Evolutionary conservation across 2,888 invertebrate species (phyloP).

Genomic region (Troides oblongomaculatus): DNA sequence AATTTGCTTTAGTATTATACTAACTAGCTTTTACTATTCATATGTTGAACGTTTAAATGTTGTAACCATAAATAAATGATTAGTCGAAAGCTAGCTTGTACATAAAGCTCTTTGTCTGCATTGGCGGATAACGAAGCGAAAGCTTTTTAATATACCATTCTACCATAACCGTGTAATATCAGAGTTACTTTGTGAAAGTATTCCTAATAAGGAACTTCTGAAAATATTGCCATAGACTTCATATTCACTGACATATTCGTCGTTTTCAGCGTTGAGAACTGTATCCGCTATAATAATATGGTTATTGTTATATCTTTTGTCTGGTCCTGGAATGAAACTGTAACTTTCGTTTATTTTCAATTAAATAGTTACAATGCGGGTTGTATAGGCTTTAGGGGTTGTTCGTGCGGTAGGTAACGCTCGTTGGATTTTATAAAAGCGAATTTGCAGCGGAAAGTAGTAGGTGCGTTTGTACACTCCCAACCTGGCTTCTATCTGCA

Average conservation of each 20-base stretch:
- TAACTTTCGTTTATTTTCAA: conserved; percentile 27
- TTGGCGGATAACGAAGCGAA: too few species aligned
- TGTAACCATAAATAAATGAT: too few species aligned
- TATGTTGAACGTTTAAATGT: too few species aligned
- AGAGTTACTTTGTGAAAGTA: too few species aligned
- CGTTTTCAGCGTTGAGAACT: conserved; percentile 69
- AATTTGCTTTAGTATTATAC: too few species aligned
- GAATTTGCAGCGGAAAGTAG: conserved; percentile 35
- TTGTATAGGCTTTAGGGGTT: conserved; percentile 27
- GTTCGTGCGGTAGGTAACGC: conserved; percentile 24
- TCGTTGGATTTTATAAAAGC: conserved; percentile 46
- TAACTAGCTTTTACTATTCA: too few species aligned
- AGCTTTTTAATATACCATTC: too few species aligned
- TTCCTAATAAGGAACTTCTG: too few species aligned
- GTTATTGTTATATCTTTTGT: conserved; percentile 66
- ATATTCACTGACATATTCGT: conserved; percentile 46
- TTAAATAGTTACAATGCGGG: conserved; percentile 30
- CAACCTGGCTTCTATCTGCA: conserved; percentile 80
- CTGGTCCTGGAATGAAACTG: conserved; percentile 36
- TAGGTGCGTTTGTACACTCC: conserved; percentile 69
- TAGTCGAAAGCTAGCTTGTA: too few species aligned
- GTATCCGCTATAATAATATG: conserved; percentile 70
- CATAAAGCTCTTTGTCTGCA: too few species aligned
- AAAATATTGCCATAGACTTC: not conserved
- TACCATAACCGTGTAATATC: too few species aligned